Conservation (phyloP, 2,113 vertebrate species). For the Bubo scandiacus region DNA sequence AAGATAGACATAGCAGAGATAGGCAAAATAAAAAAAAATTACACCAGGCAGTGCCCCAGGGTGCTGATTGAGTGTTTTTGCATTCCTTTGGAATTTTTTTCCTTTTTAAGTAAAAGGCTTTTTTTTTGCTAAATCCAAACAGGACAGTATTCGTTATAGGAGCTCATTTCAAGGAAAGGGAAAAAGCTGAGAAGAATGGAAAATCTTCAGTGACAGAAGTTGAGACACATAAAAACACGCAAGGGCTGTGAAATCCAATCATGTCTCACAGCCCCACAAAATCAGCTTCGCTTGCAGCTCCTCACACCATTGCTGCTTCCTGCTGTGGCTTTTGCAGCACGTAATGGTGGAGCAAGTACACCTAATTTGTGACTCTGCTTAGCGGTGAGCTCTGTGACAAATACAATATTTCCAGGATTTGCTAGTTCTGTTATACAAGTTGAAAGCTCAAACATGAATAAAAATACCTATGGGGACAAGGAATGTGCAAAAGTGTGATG, state of each 20-base stretch:
- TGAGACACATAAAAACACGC: background rate
- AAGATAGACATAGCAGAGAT: background rate
- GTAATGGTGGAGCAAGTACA: rapidly evolving
- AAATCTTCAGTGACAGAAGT: background rate
- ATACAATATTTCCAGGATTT: background rate
- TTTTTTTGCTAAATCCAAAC: background rate
- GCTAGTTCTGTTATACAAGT: background rate
- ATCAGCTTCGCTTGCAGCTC: background rate
- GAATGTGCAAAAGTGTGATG: no score
- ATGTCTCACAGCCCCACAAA: background rate
- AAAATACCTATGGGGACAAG: background rate
- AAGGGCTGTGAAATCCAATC: background rate
- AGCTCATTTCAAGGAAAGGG: background rate
- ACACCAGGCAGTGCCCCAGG: background rate
- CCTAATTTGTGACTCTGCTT: background rate
- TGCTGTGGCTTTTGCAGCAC: background rate
- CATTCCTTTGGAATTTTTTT: background rate
- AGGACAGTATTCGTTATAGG: background rate
- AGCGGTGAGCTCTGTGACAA: background rate
- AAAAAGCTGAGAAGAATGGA: background rate
- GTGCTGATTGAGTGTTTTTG: background rate
- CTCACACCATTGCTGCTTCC: background rate
- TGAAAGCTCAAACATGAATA: background rate
- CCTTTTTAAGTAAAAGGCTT: background rate
- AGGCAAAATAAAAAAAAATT: background rate